A percentile compares a stretch with the other conserved stretches of the same genome.
Evolutionary conservation across 2,113 vertebrate genomes (phyloP).

Genomic region (Mirounga angustirostris): DNA sequence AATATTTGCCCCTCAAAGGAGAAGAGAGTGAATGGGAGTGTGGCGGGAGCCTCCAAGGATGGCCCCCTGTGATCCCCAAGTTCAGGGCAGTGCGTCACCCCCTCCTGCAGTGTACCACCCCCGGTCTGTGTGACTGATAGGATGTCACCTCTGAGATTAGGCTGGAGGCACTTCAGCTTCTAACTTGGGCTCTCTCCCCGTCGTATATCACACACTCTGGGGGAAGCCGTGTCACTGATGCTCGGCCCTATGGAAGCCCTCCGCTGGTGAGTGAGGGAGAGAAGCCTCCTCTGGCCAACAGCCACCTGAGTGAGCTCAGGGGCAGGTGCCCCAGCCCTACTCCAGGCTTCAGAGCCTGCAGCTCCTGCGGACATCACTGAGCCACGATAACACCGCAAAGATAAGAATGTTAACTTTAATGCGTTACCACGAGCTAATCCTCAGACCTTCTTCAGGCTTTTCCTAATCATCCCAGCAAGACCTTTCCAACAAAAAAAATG

Average conservation of each 20-base stretch:
- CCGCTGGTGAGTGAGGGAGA: neutral
- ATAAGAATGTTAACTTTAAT: neutral
- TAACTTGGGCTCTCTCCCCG: neutral
- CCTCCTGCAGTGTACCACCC: neutral
- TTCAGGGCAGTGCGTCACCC: neutral
- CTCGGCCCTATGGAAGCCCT: neutral
- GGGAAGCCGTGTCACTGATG: neutral
- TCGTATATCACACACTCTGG: neutral
- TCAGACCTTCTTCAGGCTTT: neutral
- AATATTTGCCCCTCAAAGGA: neutral
- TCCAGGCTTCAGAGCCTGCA: neutral
- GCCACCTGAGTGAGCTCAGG: neutral
- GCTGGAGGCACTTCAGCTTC: neutral
- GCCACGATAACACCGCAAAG: neutral
- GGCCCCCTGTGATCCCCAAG: neutral
- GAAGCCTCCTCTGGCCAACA: neutral
- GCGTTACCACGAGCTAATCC: neutral
- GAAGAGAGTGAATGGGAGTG: neutral
- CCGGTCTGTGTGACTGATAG: neutral
- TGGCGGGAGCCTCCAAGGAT: neutral
- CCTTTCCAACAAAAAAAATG: neutral
- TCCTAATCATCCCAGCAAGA: neutral
- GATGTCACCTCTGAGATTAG: neutral
- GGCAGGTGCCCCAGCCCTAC: neutral
- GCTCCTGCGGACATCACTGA: neutral